These are phyloP conservation scores for Chionis minor DNA, from an alignment of 2,113 vertebrate species.

Conservation along the genomic window DNA sequence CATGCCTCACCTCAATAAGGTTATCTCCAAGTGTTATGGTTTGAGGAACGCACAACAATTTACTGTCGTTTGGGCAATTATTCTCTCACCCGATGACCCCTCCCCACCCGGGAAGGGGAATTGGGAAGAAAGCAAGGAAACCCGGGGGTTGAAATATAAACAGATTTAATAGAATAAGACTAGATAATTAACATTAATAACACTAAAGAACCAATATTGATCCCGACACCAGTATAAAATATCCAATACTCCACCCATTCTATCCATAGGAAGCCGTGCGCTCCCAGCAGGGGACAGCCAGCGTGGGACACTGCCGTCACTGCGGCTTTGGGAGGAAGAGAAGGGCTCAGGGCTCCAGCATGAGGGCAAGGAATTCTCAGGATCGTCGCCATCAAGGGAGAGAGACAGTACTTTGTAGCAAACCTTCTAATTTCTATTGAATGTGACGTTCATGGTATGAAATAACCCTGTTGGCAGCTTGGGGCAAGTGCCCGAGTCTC, in stretches of 20 bases:
- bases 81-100: not conserved
- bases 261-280: not conserved
- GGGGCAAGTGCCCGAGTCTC: not conserved
- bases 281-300: not conserved
- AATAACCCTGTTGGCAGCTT: not conserved
- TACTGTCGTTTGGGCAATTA: not conserved
- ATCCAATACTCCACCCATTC: not conserved
- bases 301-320: not conserved
- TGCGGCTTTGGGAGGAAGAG: not conserved
- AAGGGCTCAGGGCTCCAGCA: not conserved
- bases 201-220: not conserved
- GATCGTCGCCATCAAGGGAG: not conserved
- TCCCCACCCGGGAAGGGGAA: not conserved
- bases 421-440: not conserved
- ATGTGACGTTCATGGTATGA: not conserved
- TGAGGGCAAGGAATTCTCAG: not conserved
- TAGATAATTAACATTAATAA: not conserved
- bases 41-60: not conserved
- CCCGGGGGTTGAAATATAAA: not conserved
- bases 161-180: not conserved
- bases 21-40: not conserved
- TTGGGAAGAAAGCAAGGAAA: not conserved
- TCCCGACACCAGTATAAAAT: not conserved
- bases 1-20: not conserved
- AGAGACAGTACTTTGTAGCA: not conserved